Percentiles rank a stretch among this genome's conserved stretches.
Evolutionary conservation across 2,888 invertebrate species (phyloP).

Genomic region (Apamea crenata): DNA sequence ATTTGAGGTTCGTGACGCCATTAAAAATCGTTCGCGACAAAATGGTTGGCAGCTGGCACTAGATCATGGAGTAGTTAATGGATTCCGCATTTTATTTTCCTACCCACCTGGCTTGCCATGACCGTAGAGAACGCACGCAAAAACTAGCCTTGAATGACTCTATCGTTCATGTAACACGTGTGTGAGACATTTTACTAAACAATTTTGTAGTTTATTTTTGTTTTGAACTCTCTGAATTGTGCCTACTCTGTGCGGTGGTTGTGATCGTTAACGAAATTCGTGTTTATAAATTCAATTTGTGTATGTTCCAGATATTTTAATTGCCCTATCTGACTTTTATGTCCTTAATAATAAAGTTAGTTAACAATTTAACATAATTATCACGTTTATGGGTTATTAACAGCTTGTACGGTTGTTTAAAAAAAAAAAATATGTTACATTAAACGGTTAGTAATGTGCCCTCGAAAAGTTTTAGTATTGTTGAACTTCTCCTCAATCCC

Average conservation of each 20-base stretch:
- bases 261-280: constrained; percentile 39
- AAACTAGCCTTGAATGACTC: constrained; percentile 67
- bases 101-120: constrained; percentile 67
- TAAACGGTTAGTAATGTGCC: neutral
- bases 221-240: constrained; percentile 49
- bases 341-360: constrained; percentile 14
- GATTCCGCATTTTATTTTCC: constrained; percentile 80
- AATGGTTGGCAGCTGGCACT: constrained; percentile 65
- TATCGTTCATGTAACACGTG: constrained; percentile 50
- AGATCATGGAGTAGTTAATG: constrained; percentile 71
- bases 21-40: constrained; percentile 63
- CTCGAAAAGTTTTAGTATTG: neutral
- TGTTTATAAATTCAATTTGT: constrained; percentile 54
- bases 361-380: constrained; percentile 8
- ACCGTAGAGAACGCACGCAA: constrained; percentile 73
- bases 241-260: constrained; percentile 49
- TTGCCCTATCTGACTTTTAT: constrained; percentile 37
- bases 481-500: neutral
- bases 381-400: constrained; percentile 20
- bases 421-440: neutral
- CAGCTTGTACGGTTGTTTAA: neutral
- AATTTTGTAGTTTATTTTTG: constrained; percentile 36
- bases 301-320: constrained; percentile 52
- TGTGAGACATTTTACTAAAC: constrained; percentile 48
- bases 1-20: constrained; percentile 40